Evolutionary conservation across 2,888 invertebrate species (phyloP).

Genomic region (Ophion costatus): DNA sequence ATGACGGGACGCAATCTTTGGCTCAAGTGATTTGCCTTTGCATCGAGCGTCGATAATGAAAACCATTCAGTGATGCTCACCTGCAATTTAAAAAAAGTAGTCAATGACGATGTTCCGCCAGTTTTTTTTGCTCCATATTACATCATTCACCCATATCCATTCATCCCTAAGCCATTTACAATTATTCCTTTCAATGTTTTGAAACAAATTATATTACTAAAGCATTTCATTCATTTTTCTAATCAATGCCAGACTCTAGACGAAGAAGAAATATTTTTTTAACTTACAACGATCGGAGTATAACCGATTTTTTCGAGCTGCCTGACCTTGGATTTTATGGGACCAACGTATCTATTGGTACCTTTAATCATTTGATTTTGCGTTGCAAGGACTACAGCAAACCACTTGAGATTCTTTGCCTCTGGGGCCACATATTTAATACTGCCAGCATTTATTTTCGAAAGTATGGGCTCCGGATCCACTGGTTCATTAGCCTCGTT

Average conservation of each 20-base stretch:
- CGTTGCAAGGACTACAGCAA: slow-evolving; percentile 85
- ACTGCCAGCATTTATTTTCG: slow-evolving; percentile 47
- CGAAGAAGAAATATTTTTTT: slow-evolving; percentile 45
- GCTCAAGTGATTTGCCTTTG: slow-evolving; percentile 74
- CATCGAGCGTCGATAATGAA: slow-evolving; percentile 76
- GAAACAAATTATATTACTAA: background rate
- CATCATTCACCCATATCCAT: background rate
- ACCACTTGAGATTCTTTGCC: slow-evolving; percentile 83
- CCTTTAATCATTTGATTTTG: slow-evolving; percentile 57
- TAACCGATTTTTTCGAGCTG: slow-evolving; percentile 86
- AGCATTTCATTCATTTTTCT: background rate
- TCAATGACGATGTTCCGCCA: background rate
- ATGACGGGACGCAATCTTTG: slow-evolving; percentile 16
- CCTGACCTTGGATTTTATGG: slow-evolving; percentile 86
- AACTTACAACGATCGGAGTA: slow-evolving; percentile 77
- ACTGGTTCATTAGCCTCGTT: slow-evolving; percentile 84
- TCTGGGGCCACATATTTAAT: slow-evolving; percentile 74
- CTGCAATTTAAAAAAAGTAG: slow-evolving; percentile 82
- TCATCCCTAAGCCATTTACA: background rate
- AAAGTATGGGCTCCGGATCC: slow-evolving; percentile 70
- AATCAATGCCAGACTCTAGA: background rate
- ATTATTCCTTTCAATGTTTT: background rate
- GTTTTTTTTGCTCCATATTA: background rate
- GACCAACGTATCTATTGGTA: slow-evolving; percentile 82
- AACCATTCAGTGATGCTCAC: slow-evolving; percentile 85